These are phyloP conservation scores for Sialis fuliginosa DNA, from an alignment of 2,888 invertebrate species.

Conservation along the genomic window DNA sequence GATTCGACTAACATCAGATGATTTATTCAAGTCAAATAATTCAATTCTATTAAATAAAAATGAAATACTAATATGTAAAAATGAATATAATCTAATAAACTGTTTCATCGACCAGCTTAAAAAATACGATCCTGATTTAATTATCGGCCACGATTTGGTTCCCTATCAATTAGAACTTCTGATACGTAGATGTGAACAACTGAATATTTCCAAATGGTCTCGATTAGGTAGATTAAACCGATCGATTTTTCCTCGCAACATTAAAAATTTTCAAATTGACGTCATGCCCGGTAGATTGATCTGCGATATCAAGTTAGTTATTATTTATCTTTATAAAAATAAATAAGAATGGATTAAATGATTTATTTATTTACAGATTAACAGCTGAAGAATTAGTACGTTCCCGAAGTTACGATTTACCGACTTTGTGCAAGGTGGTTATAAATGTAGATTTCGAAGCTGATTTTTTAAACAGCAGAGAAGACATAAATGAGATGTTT, in stretches of 20 bases:
- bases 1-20: slow-evolving; percentile 63
- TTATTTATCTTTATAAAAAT: no score
- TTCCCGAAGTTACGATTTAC: slow-evolving; percentile 82
- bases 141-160: slow-evolving; percentile 84
- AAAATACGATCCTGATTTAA: slow-evolving; percentile 80
- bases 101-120: slow-evolving; percentile 74
- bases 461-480: slow-evolving; percentile 48
- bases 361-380: no score
- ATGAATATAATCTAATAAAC: slow-evolving; percentile 75
- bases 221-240: slow-evolving; percentile 73
- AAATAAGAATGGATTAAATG: no score
- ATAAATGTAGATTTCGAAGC: slow-evolving; percentile 57
- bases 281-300: slow-evolving; percentile 66
- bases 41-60: slow-evolving; percentile 38
- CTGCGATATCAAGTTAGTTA: slow-evolving; percentile 64
- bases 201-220: slow-evolving; percentile 77
- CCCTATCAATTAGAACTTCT: slow-evolving; percentile 82
- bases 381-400: slow-evolving; percentile 79
- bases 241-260: slow-evolving; percentile 22
- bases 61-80: slow-evolving; percentile 53
- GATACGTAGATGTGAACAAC: slow-evolving; percentile 59
- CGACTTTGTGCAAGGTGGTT: slow-evolving; percentile 55
- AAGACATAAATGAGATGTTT: slow-evolving; percentile 52
- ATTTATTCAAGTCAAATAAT: slow-evolving; percentile 72
- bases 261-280: slow-evolving; percentile 16